A percentile compares a stretch with the other conserved stretches of the same genome.
These are phyloP conservation scores for Drosophila ezoana DNA, from an alignment of 2,888 invertebrate species.

Conservation along the genomic window DNA sequence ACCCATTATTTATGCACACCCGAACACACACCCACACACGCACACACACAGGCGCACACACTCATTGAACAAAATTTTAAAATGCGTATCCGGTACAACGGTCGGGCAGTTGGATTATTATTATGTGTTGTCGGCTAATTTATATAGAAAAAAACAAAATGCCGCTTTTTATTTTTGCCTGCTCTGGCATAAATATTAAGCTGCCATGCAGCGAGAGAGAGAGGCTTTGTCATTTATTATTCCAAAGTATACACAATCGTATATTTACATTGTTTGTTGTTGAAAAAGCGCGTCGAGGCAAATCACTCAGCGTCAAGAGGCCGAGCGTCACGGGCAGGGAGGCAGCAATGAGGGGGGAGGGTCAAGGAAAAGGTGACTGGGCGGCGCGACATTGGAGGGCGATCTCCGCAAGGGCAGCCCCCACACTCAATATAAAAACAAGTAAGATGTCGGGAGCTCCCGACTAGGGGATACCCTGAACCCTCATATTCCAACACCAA, in stretches of 20 bases:
- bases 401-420: constrained; percentile 40
- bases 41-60: constrained; percentile 17
- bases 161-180: constrained; percentile 42
- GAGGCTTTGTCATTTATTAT: constrained; percentile 47
- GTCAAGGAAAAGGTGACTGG: constrained; percentile 28
- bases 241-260: constrained; percentile 34
- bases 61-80: constrained; percentile 58
- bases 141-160: constrained; percentile 50
- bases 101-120: constrained; percentile 64
- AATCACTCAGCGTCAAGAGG: constrained; percentile 61
- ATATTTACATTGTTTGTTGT: constrained; percentile 52
- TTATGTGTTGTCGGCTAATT: constrained; percentile 54
- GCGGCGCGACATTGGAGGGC: constrained; percentile 29
- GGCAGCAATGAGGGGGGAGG: not conserved
- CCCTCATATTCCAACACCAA: no score
- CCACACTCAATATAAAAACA: constrained; percentile 9
- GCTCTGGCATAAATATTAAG: constrained; percentile 51
- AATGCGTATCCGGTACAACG: constrained; percentile 74
- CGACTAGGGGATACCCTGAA: no score
- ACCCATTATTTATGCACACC: constrained; percentile 34
- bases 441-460: no score
- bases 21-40: constrained; percentile 24
- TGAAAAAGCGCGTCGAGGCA: constrained; percentile 67
- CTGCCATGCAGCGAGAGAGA: constrained; percentile 8
- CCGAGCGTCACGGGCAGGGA: constrained; percentile 40